These are phyloP conservation scores for Bombus difficillimus DNA, from an alignment of 1,140 invertebrate genomes.

Conservation along the genomic window DNA sequence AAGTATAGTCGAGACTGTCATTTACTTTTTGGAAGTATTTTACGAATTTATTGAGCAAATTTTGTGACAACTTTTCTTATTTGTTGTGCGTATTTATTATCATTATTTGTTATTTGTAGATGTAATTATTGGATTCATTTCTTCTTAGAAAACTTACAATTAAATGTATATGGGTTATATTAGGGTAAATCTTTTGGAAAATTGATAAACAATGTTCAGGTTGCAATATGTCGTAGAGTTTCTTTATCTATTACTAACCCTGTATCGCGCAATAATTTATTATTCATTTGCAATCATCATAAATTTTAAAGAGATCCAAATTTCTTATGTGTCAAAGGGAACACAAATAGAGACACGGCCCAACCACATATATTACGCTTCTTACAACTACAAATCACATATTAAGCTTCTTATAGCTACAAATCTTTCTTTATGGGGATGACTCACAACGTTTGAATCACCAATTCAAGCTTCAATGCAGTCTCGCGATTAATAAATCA, in stretches of 20 bases:
- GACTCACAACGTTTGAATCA: background rate
- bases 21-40: too few species aligned
- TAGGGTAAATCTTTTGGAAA: background rate
- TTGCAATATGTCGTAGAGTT: background rate
- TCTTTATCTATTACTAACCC: background rate
- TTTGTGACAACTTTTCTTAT: too few species aligned
- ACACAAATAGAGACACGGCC: background rate
- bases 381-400: background rate
- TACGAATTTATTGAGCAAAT: too few species aligned
- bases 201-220: background rate
- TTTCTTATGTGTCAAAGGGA: background rate
- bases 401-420: background rate
- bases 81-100: too few species aligned
- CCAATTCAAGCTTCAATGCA: background rate
- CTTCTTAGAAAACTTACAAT: too few species aligned
- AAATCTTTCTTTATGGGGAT: conserved; percentile 2
- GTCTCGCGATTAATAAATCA: background rate
- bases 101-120: too few species aligned
- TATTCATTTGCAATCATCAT: background rate
- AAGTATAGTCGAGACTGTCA: too few species aligned
- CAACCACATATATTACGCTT: background rate
- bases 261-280: background rate
- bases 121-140: background rate
- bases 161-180: background rate
- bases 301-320: background rate